Evolutionary conservation across 23 tunicate genomes (phyloP), one percentile per base, ranked within the genome.

Genomic region (Diplosoma virens): DNA sequence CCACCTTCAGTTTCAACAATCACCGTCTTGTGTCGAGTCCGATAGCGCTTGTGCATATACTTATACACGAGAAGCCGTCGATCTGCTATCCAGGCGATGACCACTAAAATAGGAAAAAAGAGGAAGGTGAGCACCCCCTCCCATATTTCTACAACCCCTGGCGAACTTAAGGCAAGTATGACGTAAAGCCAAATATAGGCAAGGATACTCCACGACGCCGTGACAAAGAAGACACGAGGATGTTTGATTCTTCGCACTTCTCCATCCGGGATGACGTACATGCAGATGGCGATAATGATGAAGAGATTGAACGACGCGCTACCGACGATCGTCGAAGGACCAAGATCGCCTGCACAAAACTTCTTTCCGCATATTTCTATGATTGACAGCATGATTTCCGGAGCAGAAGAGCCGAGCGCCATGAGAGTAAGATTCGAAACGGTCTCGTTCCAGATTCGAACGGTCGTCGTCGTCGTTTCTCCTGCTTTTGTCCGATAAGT

Each of bases 351-450:
- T 16, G 99, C 99, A 1, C 67, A 21, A 59, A 94, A 87, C 16
- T 85, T 85, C 30, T 83, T 83, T 23, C 92, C 87, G 36, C 82
- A 33, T 18, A 88, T 80, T 60, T 94, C 99, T 30, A 94, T 87
- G 23, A 94, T 91, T 20, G 99, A 94, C n/a, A 94, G 90, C 99
- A 94, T 82, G 26, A 94, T 94, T 79, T 94, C 99, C 0, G 99
- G 99, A 31, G 99, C 99, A 47, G 95, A 88, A 0, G 99, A 94
- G 0, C 99, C 99, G 37, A 94, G 99, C 21, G 99, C 99, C 99
- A 94, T 94, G 6, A 94, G 87, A 18, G 99, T 94, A 22, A 94
- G 82, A 47, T 94, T 94, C 18, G 99, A 94, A 23, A 94, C 99
- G 17, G 99, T 94, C 59, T 94, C 99, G 82, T 94, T 94, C 99